Percentiles rank a stretch among this genome's conserved stretches.
Conservation (phyloP, 2,888 invertebrate species). For the Acleris laterana region DNA sequence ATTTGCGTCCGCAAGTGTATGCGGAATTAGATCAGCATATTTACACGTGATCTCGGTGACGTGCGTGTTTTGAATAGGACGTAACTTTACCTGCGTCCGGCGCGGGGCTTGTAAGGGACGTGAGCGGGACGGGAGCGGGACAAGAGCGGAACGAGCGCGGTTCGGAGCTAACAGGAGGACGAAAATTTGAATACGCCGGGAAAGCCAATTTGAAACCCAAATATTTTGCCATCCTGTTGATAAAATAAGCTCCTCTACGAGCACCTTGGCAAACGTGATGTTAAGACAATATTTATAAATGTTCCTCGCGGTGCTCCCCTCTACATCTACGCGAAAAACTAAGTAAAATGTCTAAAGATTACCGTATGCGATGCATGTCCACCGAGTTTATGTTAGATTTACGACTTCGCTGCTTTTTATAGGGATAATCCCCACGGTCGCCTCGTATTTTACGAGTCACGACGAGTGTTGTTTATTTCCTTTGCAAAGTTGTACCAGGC, state of each 20-base stretch:
- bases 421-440: slow-evolving; percentile 35
- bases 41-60: slow-evolving; percentile 18
- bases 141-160: too few relatives aligned
- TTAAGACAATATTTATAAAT: slow-evolving; percentile 18
- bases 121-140: too few relatives aligned
- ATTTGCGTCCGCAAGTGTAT: slow-evolving; percentile 19
- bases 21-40: slow-evolving; percentile 24
- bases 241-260: slow-evolving; percentile 16
- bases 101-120: background rate
- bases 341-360: slow-evolving; percentile 12
- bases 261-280: slow-evolving; percentile 14
- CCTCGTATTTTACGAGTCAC: slow-evolving; percentile 33
- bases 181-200: slow-evolving; percentile 38
- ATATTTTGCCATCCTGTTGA: slow-evolving; percentile 40
- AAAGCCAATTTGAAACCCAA: slow-evolving; percentile 44
- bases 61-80: slow-evolving; percentile 16
- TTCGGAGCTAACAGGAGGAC: slow-evolving; percentile 24
- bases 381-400: slow-evolving; percentile 29
- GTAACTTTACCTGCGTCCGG: slow-evolving; percentile 15
- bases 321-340: background rate
- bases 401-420: slow-evolving; percentile 35
- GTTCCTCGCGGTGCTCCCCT: slow-evolving; percentile 1
- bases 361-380: slow-evolving; percentile 22
- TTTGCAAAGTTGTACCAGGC: slow-evolving; percentile 14
- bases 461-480: slow-evolving; percentile 32